phyloP scores from a whole-genome alignment of 2,888 invertebrate species.

The Desoria tigrina region DNA sequence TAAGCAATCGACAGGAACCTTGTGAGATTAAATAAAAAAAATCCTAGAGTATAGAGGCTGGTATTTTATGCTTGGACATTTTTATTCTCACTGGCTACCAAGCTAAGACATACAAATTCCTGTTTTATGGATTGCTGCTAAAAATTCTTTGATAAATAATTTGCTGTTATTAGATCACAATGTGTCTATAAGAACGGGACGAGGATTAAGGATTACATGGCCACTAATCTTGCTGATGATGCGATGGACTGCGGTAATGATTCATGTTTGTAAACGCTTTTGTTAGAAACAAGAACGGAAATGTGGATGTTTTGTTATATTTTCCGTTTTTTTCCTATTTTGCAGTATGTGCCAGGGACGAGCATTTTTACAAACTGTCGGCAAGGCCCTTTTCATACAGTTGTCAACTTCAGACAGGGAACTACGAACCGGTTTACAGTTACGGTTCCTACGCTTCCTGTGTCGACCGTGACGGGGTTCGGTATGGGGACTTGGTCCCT shows the following conservation, averaged over 20 bases:
- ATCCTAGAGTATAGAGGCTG: no score
- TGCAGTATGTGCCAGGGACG: slow-evolving; percentile 47
- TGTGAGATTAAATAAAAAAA: slow-evolving; percentile 18
- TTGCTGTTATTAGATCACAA: slow-evolving; percentile 53
- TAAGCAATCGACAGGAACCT: slow-evolving; percentile 21
- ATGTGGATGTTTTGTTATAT: no score
- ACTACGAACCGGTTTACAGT: slow-evolving; percentile 33
- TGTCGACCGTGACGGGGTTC: slow-evolving; percentile 49
- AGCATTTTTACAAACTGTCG: slow-evolving; percentile 21
- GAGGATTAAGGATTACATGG: slow-evolving; percentile 61
- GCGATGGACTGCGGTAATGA: slow-evolving; percentile 65
- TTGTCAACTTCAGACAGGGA: slow-evolving; percentile 41
- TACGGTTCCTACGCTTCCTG: slow-evolving; percentile 36
- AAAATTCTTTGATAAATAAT: slow-evolving; percentile 8
- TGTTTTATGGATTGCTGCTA: neutral
- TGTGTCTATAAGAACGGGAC: slow-evolving; percentile 66
- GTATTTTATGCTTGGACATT: no score
- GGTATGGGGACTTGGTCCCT: slow-evolving; percentile 24
- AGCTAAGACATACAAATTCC: no score
- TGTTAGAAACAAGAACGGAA: neutral
- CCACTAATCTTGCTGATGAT: slow-evolving; percentile 55
- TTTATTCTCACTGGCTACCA: no score
- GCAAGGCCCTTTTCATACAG: slow-evolving; percentile 20
- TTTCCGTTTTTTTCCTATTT: no score
- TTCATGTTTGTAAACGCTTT: slow-evolving; percentile 55